phyloP scores from a whole-genome alignment of 2,797 vertebrate genomes.

The Melanotaenia trifasciata region DNA sequence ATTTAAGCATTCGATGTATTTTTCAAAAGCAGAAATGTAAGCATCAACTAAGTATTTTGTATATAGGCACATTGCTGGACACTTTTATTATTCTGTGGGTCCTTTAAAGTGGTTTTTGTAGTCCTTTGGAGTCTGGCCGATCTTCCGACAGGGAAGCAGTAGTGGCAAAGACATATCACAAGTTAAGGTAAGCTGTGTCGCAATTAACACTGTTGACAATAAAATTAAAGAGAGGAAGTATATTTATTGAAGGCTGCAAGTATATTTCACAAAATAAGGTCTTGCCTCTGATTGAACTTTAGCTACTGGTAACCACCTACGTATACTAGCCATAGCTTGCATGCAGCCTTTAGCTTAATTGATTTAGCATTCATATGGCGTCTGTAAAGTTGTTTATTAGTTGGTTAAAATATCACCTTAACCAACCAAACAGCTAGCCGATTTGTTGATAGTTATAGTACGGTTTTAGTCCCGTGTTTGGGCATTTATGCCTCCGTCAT shows the following conservation, averaged over 20 bases:
- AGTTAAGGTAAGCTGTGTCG: constrained; percentile 45
- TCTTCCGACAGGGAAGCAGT: constrained; percentile 51
- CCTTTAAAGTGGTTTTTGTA: constrained; percentile 58
- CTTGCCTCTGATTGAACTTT: neutral
- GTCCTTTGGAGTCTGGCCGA: constrained; percentile 34
- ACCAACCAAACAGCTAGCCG: neutral
- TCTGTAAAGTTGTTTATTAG: neutral
- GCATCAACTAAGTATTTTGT: neutral
- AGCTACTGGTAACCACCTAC: constrained; percentile 29
- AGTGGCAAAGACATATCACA: constrained; percentile 12
- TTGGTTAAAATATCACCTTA: neutral
- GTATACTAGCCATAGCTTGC: constrained; percentile 22
- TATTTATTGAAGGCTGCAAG: accelerated
- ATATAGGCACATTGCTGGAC: constrained; percentile 47
- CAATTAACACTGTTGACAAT: accelerated
- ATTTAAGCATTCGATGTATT: neutral
- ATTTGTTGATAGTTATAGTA: neutral
- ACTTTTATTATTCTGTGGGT: constrained; percentile 15
- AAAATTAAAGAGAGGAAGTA: accelerated
- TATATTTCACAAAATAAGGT: accelerated
- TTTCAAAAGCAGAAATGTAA: neutral
- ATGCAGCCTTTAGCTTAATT: neutral
- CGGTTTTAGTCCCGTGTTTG: neutral
- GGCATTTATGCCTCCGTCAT: constrained; percentile 29
- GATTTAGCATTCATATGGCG: neutral